Percentiles rank a stretch among this genome's conserved stretches.
Evolutionary conservation across 2,797 vertebrate species (phyloP).

Genomic region (Coranthus polyacanthus): DNA sequence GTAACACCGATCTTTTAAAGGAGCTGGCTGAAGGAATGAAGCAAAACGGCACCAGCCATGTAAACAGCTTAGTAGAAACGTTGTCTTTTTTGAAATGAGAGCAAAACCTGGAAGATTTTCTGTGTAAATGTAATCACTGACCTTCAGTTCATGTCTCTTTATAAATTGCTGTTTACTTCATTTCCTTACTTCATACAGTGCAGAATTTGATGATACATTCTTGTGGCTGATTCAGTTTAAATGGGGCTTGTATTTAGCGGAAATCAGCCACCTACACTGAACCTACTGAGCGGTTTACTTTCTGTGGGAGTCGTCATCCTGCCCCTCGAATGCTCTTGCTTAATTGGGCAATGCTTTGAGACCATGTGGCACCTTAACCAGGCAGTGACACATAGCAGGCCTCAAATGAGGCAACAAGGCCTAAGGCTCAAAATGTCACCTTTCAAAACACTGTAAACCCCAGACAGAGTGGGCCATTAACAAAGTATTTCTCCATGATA

Average conservation of each 20-base stretch:
- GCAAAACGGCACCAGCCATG: no score
- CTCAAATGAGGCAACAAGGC: conserved; percentile 62
- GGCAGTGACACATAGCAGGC: conserved; percentile 61
- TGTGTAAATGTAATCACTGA: no score
- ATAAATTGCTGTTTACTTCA: no score
- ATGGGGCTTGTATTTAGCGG: conserved; percentile 31
- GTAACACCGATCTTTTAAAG: no score
- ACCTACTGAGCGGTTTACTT: conserved; percentile 44
- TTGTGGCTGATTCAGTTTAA: no score
- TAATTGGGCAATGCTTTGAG: conserved; percentile 71
- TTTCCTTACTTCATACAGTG: not conserved
- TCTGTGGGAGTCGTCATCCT: conserved; percentile 46
- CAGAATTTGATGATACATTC: conserved; percentile 4
- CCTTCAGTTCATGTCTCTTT: no score
- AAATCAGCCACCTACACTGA: conserved; percentile 12
- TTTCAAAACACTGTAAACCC: conserved; percentile 56
- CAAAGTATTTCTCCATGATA: conserved; percentile 44
- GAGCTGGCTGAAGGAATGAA: no score
- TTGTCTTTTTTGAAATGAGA: no score
- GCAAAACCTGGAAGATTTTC: no score
- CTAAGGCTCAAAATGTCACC: conserved; percentile 61
- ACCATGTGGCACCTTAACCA: conserved; percentile 62
- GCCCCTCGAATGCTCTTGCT: conserved; percentile 47
- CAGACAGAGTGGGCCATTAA: conserved; percentile 47
- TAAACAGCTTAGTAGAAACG: no score